Base-by-base conservation (phyloP, 2,797 vertebrate genomes). In the Malacoraja senta region DNA sequence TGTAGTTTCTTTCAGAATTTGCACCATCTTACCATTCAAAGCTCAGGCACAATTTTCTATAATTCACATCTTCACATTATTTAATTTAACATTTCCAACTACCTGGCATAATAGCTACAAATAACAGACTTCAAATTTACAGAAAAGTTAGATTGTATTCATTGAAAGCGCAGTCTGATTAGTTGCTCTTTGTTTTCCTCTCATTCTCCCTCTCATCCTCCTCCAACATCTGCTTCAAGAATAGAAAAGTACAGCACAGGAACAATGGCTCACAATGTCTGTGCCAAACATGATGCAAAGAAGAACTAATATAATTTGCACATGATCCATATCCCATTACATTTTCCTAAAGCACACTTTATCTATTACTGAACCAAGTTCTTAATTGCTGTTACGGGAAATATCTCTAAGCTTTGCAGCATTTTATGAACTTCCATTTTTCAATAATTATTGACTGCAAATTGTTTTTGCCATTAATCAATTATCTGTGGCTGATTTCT, bases 401-500 rank as follows among this genome's bases (percentile, higher is more conserved):
- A 3, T n/a, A 13, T 19, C 83, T 32, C 24, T 63, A n/a, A 61
- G 8, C 32, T 71, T 15, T 38, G 13, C 63, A 71, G 61, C 86
- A 68, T 21, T 29, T 91, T 17, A 71, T 71, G 38, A 35, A 71
- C 21, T 19, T 71, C 44, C 61, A 10, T 86, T 91, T 71, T 38
- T 71, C 86, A 71, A 2, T 71, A 32, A 71, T 91, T 91, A n/a
- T 21, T 91, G 35, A 10, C 63, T 9, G 29, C 15, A 91, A 21
- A 63, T 35, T 38, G 71, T 38, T n/a, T 68, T 91, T 79, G 65
- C 68, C 61, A 90, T 90, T 68, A 38, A 71, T 71, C 86, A 91
- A 26, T 91, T 68, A 38, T 91, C n/a, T 38, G 15, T 24, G 65
- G 58, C 32, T 19, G n/a, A 24, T 65, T 65, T 71, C n/a, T 71